These are phyloP conservation scores for Pteria penguin DNA, from an alignment of 2,888 invertebrate species.

Conservation along the genomic window DNA sequence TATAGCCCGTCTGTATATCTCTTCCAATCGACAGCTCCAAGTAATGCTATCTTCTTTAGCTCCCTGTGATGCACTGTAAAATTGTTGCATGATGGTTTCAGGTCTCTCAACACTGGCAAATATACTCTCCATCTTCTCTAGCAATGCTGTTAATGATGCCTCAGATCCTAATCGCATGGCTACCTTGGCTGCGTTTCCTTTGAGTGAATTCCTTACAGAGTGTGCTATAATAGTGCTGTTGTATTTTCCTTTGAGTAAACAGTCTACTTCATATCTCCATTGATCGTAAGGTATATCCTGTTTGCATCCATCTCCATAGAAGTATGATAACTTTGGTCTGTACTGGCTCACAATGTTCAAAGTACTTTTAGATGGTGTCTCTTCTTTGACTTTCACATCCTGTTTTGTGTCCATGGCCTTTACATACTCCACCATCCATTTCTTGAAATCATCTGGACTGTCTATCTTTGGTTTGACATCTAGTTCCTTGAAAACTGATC, in stretches of 20 bases:
- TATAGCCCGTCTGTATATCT: background rate
- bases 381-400: background rate
- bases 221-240: background rate
- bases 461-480: background rate
- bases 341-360: background rate
- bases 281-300: background rate
- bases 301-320: slow-evolving; percentile 9
- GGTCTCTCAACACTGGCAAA: background rate
- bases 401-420: background rate
- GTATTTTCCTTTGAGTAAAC: slow-evolving; percentile 1
- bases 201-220: background rate
- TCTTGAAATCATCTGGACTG: background rate
- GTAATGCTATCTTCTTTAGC: background rate
- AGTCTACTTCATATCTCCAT: slow-evolving; percentile 12
- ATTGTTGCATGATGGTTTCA: background rate
- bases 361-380: background rate
- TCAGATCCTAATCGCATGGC: slow-evolving; percentile 3
- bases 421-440: slow-evolving; percentile 7
- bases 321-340: slow-evolving; percentile 4
- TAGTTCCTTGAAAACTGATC: background rate
- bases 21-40: slow-evolving; percentile 5
- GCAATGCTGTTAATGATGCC: background rate
- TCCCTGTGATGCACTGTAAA: slow-evolving; percentile 6
- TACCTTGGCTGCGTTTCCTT: slow-evolving; percentile 2
- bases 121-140: background rate